A percentile compares a stretch with the other conserved stretches of the same genome.
Evolutionary conservation across 30 jellyfish, hydroid and myxozoan genomes (phyloP).

Genomic region (Morbakka virulenta): DNA sequence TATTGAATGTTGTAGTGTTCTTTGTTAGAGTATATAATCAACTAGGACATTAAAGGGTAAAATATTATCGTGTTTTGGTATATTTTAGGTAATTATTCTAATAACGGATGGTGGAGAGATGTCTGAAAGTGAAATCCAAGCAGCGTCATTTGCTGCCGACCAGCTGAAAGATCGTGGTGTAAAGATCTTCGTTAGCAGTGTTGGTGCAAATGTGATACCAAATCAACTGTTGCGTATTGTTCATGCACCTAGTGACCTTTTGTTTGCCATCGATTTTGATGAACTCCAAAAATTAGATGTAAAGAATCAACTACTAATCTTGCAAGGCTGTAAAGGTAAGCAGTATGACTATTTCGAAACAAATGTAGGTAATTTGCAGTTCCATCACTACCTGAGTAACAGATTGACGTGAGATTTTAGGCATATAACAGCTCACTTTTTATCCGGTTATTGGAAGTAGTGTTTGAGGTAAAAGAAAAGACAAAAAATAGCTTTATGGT

Average conservation of each 20-base stretch:
- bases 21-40: too few relatives aligned
- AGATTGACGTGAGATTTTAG: too few relatives aligned
- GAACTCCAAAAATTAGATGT: constrained; percentile 57
- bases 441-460: too few relatives aligned
- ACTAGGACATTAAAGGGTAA: too few relatives aligned
- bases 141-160: constrained; percentile 25
- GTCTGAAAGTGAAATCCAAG: constrained; percentile 4
- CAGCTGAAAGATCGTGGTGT: constrained; percentile 57
- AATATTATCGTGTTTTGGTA: too few relatives aligned
- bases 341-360: not conserved
- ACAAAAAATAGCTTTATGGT: too few relatives aligned
- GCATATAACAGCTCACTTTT: too few relatives aligned
- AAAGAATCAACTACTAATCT: constrained; percentile 59
- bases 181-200: constrained; percentile 70
- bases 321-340: constrained; percentile 82
- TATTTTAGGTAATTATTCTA: constrained; percentile 58
- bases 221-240: constrained; percentile 57
- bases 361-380: not conserved
- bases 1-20: too few relatives aligned
- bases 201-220: constrained; percentile 76
- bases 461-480: too few relatives aligned
- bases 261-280: constrained; percentile 62
- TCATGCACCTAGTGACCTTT: constrained; percentile 49
- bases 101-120: constrained; percentile 89
- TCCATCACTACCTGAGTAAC: not conserved